phyloP scores from a whole-genome alignment of 2,888 invertebrate species.

The Chymomyza procnemis region DNA sequence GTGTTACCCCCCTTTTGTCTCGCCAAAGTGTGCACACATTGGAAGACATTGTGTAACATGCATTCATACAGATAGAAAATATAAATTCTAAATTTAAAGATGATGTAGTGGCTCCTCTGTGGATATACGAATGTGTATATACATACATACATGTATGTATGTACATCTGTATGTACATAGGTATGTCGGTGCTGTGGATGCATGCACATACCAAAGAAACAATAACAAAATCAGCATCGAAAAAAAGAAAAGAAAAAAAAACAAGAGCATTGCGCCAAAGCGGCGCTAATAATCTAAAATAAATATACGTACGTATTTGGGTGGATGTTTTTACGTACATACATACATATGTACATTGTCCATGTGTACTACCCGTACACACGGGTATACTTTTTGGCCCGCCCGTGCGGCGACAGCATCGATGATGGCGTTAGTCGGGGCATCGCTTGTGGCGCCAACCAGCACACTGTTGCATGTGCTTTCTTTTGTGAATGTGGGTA shows the following conservation, averaged over 20 bases:
- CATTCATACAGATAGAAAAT: conserved; percentile 54
- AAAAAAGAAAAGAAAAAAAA: conserved; percentile 32
- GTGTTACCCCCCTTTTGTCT: too few species aligned
- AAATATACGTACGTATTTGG: not conserved
- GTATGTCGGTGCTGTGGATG: conserved; percentile 42
- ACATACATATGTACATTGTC: conserved; percentile 5
- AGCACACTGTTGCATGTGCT: not conserved
- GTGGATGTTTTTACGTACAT: too few species aligned
- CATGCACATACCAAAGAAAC: conserved; percentile 30
- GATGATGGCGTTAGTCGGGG: not conserved
- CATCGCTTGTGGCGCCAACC: not conserved
- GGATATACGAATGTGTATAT: conserved; percentile 2
- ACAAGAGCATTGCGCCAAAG: conserved; percentile 9
- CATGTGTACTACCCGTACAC: conserved; percentile 8
- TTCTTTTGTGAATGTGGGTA: conserved; percentile 25
- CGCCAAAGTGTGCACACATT: not conserved
- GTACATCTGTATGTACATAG: not conserved
- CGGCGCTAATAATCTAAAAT: conserved; percentile 50
- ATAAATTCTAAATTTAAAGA: conserved; percentile 69
- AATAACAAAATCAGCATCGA: conserved; percentile 18
- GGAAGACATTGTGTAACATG: not conserved
- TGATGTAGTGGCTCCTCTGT: conserved; percentile 47
- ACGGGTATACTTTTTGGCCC: not conserved
- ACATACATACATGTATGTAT: conserved; percentile 13
- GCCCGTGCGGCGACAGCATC: conserved; percentile 22